phyloP scores from a whole-genome alignment of 2,113 vertebrate genomes.

The Smithornis capensis region DNA sequence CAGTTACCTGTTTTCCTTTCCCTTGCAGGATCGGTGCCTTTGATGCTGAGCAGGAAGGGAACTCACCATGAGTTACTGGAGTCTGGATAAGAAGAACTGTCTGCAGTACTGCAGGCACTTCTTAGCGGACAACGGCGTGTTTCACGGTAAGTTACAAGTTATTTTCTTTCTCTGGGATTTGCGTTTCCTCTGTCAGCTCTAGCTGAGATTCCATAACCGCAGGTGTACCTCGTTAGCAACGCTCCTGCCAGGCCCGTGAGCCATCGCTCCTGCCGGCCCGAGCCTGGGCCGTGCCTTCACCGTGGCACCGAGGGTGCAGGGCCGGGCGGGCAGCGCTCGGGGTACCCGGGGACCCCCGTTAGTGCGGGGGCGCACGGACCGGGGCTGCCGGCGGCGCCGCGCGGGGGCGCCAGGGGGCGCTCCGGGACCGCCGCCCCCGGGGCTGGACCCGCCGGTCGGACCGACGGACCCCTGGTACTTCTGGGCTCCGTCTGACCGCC shows the following conservation, averaged over 20 bases:
- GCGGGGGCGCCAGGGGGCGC: not conserved
- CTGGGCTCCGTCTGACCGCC: too few species aligned
- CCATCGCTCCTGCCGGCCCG: not conserved
- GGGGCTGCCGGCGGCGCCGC: too few species aligned
- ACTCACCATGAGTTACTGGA: constrained; percentile 83
- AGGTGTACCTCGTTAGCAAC: accelerated
- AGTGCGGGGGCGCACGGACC: not conserved
- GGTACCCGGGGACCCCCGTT: not conserved
- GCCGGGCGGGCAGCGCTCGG: not conserved
- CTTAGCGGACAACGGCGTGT: constrained; percentile 88
- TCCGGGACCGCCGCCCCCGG: not conserved
- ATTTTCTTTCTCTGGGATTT: accelerated
- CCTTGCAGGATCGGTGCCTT: constrained; percentile 47
- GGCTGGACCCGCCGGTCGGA: not conserved
- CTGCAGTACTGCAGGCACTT: constrained; percentile 92
- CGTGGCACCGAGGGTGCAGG: not conserved
- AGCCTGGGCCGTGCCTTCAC: not conserved
- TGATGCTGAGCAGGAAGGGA: constrained; percentile 59
- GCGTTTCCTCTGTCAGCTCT: accelerated
- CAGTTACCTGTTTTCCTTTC: not conserved
- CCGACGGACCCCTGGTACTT: too few species aligned
- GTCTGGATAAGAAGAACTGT: constrained; percentile 75
- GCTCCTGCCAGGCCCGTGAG: not conserved
- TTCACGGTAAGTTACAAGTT: constrained; percentile 82
- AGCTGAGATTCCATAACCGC: accelerated